Conservation (phyloP, 2,797 vertebrate genomes). For the Otus scops region DNA sequence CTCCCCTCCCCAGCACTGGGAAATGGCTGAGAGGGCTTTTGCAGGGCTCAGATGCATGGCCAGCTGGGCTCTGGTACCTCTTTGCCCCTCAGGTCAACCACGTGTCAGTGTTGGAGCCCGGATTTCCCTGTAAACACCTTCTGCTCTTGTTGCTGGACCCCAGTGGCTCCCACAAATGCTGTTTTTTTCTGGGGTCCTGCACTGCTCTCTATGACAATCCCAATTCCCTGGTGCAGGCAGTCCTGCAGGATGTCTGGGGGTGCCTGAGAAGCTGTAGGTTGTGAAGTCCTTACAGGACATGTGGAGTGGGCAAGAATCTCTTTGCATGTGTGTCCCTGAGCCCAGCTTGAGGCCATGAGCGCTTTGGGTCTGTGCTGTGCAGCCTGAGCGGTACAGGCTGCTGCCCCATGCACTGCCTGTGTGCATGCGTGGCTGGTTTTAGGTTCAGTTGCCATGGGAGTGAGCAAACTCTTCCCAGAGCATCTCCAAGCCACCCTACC, state of each 20-base stretch:
- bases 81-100: neutral
- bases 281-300: neutral
- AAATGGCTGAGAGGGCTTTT: neutral
- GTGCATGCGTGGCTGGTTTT: neutral
- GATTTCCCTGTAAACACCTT: neutral
- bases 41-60: neutral
- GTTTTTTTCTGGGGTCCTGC: neutral
- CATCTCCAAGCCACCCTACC: neutral
- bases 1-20: neutral
- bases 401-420: neutral
- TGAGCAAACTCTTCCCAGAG: neutral
- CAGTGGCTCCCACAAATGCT: neutral
- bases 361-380: neutral
- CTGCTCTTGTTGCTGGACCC: neutral
- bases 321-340: too few relatives aligned
- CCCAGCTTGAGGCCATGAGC: fast-evolving
- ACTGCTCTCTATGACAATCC: neutral
- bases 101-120: fast-evolving
- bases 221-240: neutral
- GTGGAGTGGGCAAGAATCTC: fast-evolving
- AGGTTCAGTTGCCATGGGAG: neutral
- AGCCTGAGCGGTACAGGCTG: neutral
- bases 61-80: neutral
- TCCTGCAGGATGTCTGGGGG: neutral
- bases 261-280: neutral